phyloP scores from a whole-genome alignment of 2,888 invertebrate genomes.

The Conus canariensis region DNA sequence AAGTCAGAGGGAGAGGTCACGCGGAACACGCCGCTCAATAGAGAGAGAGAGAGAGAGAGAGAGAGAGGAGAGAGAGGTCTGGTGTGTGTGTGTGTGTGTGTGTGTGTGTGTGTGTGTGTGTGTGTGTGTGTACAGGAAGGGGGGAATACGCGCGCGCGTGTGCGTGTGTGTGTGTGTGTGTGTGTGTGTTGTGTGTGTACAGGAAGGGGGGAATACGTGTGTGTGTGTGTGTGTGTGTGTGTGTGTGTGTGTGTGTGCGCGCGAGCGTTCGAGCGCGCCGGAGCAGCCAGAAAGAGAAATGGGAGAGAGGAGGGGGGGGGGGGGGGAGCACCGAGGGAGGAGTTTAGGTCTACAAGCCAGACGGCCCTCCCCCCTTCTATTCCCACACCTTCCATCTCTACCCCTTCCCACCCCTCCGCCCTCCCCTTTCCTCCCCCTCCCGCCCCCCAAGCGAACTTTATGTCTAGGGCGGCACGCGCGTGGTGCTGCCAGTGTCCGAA shows the following conservation, averaged over 20 bases:
- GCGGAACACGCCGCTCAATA: slow-evolving; percentile 4
- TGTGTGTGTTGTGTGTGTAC: too few relatives aligned
- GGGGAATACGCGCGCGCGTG: background rate
- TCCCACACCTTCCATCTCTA: background rate
- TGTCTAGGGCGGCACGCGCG: slow-evolving; percentile 4
- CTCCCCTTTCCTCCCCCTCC: background rate
- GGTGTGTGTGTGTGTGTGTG: slow-evolving; percentile 28
- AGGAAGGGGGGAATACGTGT: too few relatives aligned
- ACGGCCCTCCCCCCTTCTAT: background rate
- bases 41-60: background rate
- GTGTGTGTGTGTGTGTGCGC: background rate
- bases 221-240: background rate
- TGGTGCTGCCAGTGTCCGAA: background rate
- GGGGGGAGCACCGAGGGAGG: background rate
- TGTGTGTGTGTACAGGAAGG: background rate
- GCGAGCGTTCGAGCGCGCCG: background rate
- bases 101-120: slow-evolving; percentile 28
- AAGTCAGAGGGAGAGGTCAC: background rate
- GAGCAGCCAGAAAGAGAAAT: background rate
- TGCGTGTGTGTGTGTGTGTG: slow-evolving; percentile 23
- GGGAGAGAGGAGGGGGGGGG: background rate
- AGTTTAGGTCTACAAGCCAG: background rate
- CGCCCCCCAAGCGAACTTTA: background rate
- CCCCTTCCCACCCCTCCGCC: background rate
- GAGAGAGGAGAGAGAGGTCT: too few relatives aligned